These are phyloP conservation scores for Cnemophilus loriae DNA, from an alignment of 2,113 vertebrate genomes.

Conservation along the genomic window DNA sequence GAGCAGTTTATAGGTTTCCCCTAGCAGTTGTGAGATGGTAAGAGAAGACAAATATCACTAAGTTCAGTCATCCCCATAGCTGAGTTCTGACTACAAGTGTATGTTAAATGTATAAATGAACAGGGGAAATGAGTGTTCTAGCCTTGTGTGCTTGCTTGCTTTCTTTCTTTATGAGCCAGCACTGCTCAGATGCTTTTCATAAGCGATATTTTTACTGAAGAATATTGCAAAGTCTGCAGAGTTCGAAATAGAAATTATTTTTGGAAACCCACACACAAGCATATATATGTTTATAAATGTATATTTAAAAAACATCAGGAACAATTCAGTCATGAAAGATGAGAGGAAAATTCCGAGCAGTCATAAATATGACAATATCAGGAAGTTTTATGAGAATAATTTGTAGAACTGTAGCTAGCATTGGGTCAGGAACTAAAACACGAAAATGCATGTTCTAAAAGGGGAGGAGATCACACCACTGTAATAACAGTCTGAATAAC, in stretches of 20 bases:
- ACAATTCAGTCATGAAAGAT: not conserved
- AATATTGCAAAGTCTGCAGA: not conserved
- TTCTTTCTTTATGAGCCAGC: not conserved
- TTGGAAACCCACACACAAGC: not conserved
- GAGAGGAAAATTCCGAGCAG: not conserved
- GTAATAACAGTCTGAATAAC: not conserved
- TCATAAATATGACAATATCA: not conserved
- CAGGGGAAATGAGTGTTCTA: not conserved
- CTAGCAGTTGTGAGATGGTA: not conserved
- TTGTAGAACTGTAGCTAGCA: not conserved
- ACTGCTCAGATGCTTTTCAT: not conserved
- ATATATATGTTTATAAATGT: constrained; percentile 7
- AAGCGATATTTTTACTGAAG: not conserved
- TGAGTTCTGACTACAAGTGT: not conserved
- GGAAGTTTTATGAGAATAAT: not conserved
- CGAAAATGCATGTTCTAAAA: not conserved
- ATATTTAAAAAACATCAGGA: not conserved
- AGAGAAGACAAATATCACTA: not conserved
- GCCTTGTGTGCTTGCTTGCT: not conserved
- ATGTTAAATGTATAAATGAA: not conserved
- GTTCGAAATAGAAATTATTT: constrained; percentile 9
- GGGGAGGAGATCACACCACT: not conserved
- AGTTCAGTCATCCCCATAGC: not conserved
- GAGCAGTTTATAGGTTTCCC: not conserved
- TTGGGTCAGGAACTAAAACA: not conserved